Percentiles rank a stretch among this genome's conserved stretches.
These are phyloP conservation scores for Drosophila nigricruria DNA, from an alignment of 2,888 invertebrate genomes.

Conservation along the genomic window DNA sequence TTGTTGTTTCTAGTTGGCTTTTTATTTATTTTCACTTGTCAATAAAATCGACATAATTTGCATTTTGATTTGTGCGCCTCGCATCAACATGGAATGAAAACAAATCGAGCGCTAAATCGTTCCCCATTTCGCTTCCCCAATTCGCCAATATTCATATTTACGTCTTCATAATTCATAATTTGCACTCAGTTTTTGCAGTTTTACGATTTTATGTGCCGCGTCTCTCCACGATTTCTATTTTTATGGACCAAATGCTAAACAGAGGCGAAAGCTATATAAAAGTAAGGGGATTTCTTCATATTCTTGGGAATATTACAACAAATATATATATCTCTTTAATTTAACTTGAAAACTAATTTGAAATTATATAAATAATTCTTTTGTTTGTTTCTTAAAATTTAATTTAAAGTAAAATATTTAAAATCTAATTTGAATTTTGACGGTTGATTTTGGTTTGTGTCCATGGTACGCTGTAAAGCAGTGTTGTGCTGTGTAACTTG, in stretches of 20 bases:
- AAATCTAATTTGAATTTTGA: background rate
- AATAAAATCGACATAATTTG: slow-evolving; percentile 68
- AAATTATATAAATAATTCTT: background rate
- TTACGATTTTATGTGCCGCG: slow-evolving; percentile 35
- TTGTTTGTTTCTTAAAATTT: background rate
- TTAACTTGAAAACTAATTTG: background rate
- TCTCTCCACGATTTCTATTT: slow-evolving; percentile 56
- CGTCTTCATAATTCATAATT: slow-evolving; percentile 71
- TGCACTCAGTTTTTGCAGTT: slow-evolving; percentile 56
- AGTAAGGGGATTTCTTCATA: background rate
- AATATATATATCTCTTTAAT: too few relatives aligned
- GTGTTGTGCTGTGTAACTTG: background rate
- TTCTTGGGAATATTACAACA: background rate
- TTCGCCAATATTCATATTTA: slow-evolving; percentile 60
- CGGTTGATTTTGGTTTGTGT: background rate
- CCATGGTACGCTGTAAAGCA: too few relatives aligned
- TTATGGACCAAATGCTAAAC: slow-evolving; percentile 1
- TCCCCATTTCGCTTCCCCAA: slow-evolving; percentile 48
- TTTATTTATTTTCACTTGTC: slow-evolving; percentile 71
- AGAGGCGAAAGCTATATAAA: background rate
- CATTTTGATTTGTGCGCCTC: slow-evolving; percentile 59
- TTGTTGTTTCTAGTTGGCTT: slow-evolving; percentile 50
- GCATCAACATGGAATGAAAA: slow-evolving; percentile 57
- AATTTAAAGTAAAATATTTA: background rate
- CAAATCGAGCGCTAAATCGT: slow-evolving; percentile 59